These are phyloP conservation scores for Petrophora chlorosata DNA, from an alignment of 2,888 invertebrate genomes.

Conservation along the genomic window DNA sequence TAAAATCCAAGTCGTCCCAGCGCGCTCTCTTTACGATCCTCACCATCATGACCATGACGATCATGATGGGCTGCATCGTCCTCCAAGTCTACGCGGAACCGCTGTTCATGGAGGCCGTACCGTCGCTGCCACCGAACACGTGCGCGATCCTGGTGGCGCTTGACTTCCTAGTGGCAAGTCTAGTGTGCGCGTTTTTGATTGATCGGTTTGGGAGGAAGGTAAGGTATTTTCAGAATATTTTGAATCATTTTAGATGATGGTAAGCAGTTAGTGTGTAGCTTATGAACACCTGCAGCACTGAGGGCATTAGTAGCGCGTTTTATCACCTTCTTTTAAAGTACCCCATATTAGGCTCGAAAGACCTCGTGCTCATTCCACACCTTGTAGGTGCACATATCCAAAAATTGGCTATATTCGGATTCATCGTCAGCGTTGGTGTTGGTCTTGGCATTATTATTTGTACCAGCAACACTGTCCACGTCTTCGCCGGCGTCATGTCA, in stretches of 20 bases:
- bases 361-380: too few species aligned
- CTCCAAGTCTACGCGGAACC: constrained; percentile 74
- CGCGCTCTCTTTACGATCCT: constrained; percentile 48
- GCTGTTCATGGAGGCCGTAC: constrained; percentile 67
- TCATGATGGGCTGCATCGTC: constrained; percentile 70
- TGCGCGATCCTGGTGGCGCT: constrained; percentile 68
- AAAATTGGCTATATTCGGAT: too few species aligned
- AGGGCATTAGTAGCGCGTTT: too few species aligned
- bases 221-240: constrained; percentile 9
- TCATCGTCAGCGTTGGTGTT: too few species aligned
- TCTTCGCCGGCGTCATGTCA: too few species aligned
- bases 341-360: too few species aligned
- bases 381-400: too few species aligned
- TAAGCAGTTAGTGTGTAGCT: background rate
- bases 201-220: constrained; percentile 73
- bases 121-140: constrained; percentile 64
- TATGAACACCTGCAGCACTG: background rate
- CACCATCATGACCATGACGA: constrained; percentile 55
- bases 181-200: constrained; percentile 54
- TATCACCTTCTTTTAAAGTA: too few species aligned
- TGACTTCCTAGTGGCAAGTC: constrained; percentile 57
- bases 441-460: too few species aligned
- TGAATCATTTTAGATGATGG: background rate
- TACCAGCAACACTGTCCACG: too few species aligned
- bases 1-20: constrained; percentile 56